A percentile compares a stretch with the other conserved stretches of the same genome.
These are phyloP conservation scores for Syritta pipiens DNA, from an alignment of 2,888 invertebrate genomes.

Conservation along the genomic window DNA sequence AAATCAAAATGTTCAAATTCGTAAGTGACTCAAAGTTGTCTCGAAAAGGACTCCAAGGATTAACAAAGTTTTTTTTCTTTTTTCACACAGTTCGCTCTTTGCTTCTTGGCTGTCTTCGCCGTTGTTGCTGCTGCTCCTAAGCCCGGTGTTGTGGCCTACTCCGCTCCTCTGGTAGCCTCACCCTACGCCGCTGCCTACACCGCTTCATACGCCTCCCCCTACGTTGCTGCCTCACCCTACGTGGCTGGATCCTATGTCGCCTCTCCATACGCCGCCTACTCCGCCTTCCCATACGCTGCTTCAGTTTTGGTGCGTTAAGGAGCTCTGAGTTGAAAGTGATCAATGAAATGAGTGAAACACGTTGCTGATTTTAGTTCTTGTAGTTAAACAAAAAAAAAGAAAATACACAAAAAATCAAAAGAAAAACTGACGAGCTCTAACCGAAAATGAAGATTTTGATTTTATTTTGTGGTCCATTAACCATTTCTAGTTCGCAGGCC, in stretches of 20 bases:
- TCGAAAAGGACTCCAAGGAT: background rate
- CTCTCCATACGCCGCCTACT: slow-evolving; percentile 70
- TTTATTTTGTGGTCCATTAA: no score
- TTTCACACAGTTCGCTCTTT: slow-evolving; percentile 68
- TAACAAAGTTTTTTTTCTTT: background rate
- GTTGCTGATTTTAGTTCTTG: no score
- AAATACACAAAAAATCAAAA: background rate
- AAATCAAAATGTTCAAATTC: slow-evolving; percentile 53
- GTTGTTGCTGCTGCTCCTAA: slow-evolving; percentile 73
- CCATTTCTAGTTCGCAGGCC: no score
- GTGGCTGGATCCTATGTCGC: slow-evolving; percentile 66
- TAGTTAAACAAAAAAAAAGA: background rate
- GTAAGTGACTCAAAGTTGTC: slow-evolving; percentile 18
- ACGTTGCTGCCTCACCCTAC: slow-evolving; percentile 72
- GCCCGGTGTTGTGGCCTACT: slow-evolving; percentile 73
- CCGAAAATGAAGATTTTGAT: no score
- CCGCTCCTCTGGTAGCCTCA: slow-evolving; percentile 68
- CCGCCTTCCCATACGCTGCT: slow-evolving; percentile 68
- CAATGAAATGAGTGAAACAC: background rate
- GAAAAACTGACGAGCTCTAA: no score
- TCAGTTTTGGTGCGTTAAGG: slow-evolving; percentile 66
- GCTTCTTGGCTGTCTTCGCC: slow-evolving; percentile 74
- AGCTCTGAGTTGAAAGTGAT: background rate
- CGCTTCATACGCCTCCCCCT: slow-evolving; percentile 65
- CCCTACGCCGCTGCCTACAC: slow-evolving; percentile 68